Evolutionary conservation across 2,113 vertebrate species (phyloP).

Genomic region (Onychostruthus taczanowskii): DNA sequence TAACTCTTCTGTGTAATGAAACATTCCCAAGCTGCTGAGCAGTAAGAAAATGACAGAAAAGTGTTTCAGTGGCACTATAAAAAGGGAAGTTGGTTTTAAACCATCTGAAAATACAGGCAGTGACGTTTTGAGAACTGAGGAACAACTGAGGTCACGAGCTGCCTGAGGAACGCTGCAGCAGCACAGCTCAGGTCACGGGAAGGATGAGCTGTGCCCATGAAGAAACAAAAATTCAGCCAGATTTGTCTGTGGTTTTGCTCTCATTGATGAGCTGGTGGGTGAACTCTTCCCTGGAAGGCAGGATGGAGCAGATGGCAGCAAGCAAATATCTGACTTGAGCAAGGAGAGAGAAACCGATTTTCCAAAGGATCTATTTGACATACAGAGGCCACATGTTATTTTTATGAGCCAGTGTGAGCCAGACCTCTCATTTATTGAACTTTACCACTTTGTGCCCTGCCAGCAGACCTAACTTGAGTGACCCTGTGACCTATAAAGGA

Average conservation of each 20-base stretch:
- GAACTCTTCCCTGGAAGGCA: neutral
- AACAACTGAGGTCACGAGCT: neutral
- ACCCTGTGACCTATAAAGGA: neutral
- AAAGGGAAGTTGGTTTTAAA: slow-evolving; percentile 12
- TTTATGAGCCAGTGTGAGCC: neutral
- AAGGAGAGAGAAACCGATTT: neutral
- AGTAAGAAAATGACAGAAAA: neutral
- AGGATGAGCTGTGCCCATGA: neutral
- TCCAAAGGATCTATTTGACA: neutral
- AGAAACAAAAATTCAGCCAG: neutral
- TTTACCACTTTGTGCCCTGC: neutral
- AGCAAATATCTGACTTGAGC: neutral
- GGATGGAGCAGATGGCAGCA: neutral
- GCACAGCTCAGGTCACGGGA: neutral
- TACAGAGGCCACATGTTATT: neutral
- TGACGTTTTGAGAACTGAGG: neutral
- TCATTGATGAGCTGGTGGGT: neutral
- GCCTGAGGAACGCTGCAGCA: neutral
- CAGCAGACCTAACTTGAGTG: neutral
- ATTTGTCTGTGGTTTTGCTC: neutral
- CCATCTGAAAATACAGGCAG: neutral
- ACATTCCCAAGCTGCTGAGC: neutral
- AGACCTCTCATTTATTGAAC: neutral
- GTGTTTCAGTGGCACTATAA: neutral
- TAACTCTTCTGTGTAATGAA: neutral